A percentile compares a stretch with the other conserved stretches of the same genome.
These are phyloP conservation scores for Pontoporia blainvillei DNA, from an alignment of 2,113 vertebrate genomes.

Conservation along the genomic window DNA sequence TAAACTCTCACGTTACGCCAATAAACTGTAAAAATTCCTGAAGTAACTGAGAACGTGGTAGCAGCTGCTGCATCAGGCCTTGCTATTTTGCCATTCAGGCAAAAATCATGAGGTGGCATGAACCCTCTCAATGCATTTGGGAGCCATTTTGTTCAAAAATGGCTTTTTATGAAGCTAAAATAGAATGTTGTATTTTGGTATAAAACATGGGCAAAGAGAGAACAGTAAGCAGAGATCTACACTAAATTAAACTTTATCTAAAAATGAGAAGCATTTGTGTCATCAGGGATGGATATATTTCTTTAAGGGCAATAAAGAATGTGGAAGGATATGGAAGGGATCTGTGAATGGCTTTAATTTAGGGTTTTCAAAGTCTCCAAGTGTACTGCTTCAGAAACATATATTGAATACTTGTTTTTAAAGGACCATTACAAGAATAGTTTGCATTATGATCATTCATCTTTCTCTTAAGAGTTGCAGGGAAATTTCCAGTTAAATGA, in stretches of 20 bases:
- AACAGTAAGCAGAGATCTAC: background rate
- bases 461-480: background rate
- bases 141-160: slow-evolving; percentile 31
- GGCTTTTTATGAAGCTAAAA: background rate
- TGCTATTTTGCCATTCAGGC: background rate
- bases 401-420: background rate
- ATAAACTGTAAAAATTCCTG: slow-evolving; percentile 53
- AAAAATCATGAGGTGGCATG: background rate
- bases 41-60: slow-evolving; percentile 57
- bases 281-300: background rate
- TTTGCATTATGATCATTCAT: slow-evolving; percentile 21
- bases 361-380: background rate
- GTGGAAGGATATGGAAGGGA: background rate
- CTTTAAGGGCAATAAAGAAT: background rate
- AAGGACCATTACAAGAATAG: background rate
- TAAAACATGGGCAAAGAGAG: background rate
- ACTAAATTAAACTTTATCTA: slow-evolving; percentile 8
- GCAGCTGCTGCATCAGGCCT: slow-evolving; percentile 5
- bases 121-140: background rate
- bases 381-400: slow-evolving; percentile 22
- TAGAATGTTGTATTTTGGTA: background rate
- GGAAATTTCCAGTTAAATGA: background rate
- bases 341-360: background rate
- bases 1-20: slow-evolving; percentile 28
- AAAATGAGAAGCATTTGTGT: slow-evolving; percentile 43